A percentile compares a stretch with the other conserved stretches of the same genome.
Conservation (phyloP, 2,797 vertebrate species). For the Myripristis murdjan region DNA sequence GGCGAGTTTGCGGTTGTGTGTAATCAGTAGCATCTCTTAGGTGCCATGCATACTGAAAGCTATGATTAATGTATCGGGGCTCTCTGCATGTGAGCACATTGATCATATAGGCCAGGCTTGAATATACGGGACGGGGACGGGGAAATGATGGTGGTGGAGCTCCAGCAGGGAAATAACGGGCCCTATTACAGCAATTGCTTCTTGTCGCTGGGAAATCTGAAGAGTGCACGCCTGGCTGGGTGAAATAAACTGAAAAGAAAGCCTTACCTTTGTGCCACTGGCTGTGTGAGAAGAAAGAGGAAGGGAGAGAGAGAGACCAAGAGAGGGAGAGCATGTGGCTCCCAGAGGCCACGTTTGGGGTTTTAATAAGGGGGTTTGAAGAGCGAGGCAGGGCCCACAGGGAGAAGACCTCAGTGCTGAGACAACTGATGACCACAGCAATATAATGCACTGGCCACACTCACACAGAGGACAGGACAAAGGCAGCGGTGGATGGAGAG, state of each 20-base stretch:
- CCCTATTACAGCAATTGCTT: slow-evolving; percentile 70
- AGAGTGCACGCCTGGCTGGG: slow-evolving; percentile 51
- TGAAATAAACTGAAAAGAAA: slow-evolving; percentile 53
- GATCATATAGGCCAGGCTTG: slow-evolving; percentile 43
- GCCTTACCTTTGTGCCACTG: slow-evolving; percentile 34
- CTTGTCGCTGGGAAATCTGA: slow-evolving; percentile 52
- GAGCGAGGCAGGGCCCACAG: slow-evolving; percentile 48
- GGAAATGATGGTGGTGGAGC: slow-evolving; percentile 49
- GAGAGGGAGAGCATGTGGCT: slow-evolving; percentile 45
- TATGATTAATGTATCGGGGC: slow-evolving; percentile 63
- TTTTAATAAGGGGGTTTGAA: slow-evolving; percentile 71
- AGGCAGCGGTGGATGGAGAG: slow-evolving; percentile 22
- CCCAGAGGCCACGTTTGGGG: slow-evolving; percentile 56
- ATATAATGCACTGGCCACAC: slow-evolving; percentile 25
- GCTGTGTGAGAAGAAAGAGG: slow-evolving; percentile 18
- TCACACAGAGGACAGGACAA: slow-evolving; percentile 37
- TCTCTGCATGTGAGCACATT: slow-evolving; percentile 33
- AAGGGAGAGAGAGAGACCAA: slow-evolving; percentile 21
- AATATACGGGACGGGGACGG: slow-evolving; percentile 17
- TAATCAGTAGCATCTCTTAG: slow-evolving; percentile 66
- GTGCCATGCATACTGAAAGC: slow-evolving; percentile 42
- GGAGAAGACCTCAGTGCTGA: slow-evolving; percentile 49
- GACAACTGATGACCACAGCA: slow-evolving; percentile 46
- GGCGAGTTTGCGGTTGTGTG: slow-evolving; percentile 32
- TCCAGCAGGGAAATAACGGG: slow-evolving; percentile 30